Evolutionary conservation across 2,113 vertebrate species (phyloP).

Genomic region (Nettapus auritus): DNA sequence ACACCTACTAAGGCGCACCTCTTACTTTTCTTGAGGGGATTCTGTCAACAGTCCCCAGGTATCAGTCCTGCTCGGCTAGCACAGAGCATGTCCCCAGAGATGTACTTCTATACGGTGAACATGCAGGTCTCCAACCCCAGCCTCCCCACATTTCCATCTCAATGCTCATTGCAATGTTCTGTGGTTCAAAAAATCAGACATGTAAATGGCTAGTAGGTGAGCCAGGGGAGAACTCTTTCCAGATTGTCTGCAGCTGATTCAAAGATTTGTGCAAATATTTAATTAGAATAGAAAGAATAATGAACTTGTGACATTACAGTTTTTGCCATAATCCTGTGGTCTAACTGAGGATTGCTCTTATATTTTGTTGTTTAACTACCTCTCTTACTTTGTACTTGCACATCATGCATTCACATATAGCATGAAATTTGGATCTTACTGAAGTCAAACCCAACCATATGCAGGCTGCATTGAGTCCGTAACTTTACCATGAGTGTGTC

Average conservation of each 20-base stretch:
- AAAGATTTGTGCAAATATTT: not conserved
- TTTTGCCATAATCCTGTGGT: not conserved
- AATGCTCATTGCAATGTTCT: not conserved
- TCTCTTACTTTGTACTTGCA: not conserved
- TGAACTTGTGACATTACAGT: not conserved
- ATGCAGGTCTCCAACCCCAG: not conserved
- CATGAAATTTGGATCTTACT: not conserved
- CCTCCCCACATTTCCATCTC: not conserved
- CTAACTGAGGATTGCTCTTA: not conserved
- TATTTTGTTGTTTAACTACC: not conserved
- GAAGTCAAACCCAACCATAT: not conserved
- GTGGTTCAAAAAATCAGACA: not conserved
- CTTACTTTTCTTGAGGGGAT: not conserved
- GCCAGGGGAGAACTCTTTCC: not conserved
- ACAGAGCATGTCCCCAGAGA: not conserved
- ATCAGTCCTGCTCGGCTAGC: not conserved
- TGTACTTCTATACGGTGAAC: not conserved
- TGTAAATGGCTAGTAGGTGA: not conserved
- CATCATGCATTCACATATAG: not conserved
- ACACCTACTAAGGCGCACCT: not conserved
- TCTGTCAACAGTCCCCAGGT: rapidly evolving
- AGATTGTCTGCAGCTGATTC: not conserved
- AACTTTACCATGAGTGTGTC: not conserved
- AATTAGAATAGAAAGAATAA: not conserved
- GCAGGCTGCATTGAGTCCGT: not conserved